Base-by-base conservation (phyloP, 1,140 invertebrate species). In the Oryctes rhinoceros region DNA sequence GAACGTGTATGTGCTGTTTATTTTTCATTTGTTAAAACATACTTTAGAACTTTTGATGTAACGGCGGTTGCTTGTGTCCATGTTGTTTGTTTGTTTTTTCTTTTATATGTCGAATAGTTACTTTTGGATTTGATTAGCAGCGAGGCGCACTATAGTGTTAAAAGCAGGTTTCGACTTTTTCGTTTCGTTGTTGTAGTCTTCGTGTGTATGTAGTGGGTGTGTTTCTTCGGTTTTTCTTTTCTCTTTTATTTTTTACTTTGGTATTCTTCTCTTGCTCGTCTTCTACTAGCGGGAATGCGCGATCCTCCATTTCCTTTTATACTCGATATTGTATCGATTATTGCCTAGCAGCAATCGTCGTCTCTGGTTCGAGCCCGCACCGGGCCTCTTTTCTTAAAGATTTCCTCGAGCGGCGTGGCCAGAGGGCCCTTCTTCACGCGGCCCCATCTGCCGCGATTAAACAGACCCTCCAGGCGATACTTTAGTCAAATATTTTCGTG, bases 361-460 rank as follows among this genome's bases (percentile, higher is more conserved):
- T 49, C 39, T 76, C 83, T 85, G 78, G 84, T 82, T 59, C 83
- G 85, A 77, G 84, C 83, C 59, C 86, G 81, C 48, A 82, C 80
- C 18, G 85, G 82, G n/a, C 84, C 85, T 80, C 85, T 89, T 39
- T 88, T 87, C 83, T 88, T 87, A 84, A 87, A 87, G 76, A 87
- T 85, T 81, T 88, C 87, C 83, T 88, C 85, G 80, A 88, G 82
- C 80, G 89, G 88, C 78, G 88, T 88, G 81, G 90, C 90, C 83
- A 87, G 85, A 86, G 90, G 89, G 84, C 89, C 89, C 81, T 87
- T 87, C 83, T 88, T 87, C 76, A 85, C 86, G 80, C 90, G 89
- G 67, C 86, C 84, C 85, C 86, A 88, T 86, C 90, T 89, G 81
- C 90, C 90, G 86, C 90, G 89, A 84, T 88, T 90, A 87, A 87